A percentile compares a stretch with the other conserved stretches of the same genome.
Conservation (phyloP, 2,797 vertebrate genomes). For the Philypnodon macrostomus region DNA sequence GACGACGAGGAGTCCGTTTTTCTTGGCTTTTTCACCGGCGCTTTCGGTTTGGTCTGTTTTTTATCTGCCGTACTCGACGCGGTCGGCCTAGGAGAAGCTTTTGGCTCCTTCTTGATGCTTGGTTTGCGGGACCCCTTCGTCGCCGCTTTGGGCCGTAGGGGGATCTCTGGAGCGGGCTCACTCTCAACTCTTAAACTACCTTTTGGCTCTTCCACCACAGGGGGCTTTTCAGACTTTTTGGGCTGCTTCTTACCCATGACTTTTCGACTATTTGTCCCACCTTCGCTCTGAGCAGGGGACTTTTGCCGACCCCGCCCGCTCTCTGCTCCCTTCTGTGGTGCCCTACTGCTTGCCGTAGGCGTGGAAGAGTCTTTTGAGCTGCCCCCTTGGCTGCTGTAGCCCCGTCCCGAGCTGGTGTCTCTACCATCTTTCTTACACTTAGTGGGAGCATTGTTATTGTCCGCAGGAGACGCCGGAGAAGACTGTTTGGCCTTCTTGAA, state of each 20-base stretch:
- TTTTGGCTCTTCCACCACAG: constrained; percentile 88
- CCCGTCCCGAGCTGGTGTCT: constrained; percentile 81
- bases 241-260: constrained; percentile 94
- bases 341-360: constrained; percentile 84
- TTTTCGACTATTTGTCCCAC: constrained; percentile 80
- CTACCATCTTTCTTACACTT: constrained; percentile 92
- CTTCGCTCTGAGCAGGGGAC: constrained; percentile 92
- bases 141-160: constrained; percentile 87
- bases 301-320: constrained; percentile 88
- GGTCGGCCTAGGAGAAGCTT: constrained; percentile 87
- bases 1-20: constrained; percentile 98
- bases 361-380: constrained; percentile 86
- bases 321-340: constrained; percentile 88
- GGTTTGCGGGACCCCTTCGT: constrained; percentile 96
- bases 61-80: constrained; percentile 71
- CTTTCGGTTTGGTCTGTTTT: constrained; percentile 88
- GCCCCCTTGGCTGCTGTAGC: constrained; percentile 84
- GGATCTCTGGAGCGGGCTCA: constrained; percentile 88
- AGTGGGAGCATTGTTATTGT: constrained; percentile 85
- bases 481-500: constrained; percentile 92
- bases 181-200: constrained; percentile 95
- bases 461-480: constrained; percentile 91
- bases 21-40: constrained; percentile 90
- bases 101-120: constrained; percentile 94
- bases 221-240: constrained; percentile 91